Conservation (phyloP, 2,888 invertebrate genomes). For the Drosophila niveifrons region DNA sequence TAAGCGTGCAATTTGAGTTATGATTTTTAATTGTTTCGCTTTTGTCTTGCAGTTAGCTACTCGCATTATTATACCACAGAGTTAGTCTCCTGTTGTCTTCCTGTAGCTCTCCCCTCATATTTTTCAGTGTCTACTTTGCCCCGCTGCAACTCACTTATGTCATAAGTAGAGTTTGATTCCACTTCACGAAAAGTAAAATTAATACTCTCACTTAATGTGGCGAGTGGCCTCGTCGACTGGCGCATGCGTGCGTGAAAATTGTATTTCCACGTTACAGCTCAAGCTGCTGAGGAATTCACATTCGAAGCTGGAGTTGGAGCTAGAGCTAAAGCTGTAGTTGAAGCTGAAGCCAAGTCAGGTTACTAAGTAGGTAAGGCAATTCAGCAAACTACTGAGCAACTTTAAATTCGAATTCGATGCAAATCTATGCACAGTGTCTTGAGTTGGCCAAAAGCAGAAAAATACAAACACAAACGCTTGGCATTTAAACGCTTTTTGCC, state of each 20-base stretch:
- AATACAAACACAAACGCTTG: conserved; percentile 44
- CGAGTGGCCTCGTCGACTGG: conserved; percentile 41
- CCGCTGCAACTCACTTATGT: conserved; percentile 45
- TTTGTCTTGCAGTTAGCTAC: conserved; percentile 37
- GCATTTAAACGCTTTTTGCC: conserved; percentile 63
- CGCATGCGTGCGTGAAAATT: conserved; percentile 80
- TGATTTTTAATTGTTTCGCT: conserved; percentile 59
- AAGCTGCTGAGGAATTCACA: too few relatives aligned
- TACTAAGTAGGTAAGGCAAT: conserved; percentile 44
- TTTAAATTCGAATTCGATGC: conserved; percentile 23
- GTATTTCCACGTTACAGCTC: conserved; percentile 62
- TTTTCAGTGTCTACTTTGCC: not conserved
- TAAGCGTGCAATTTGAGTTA: conserved; percentile 56
- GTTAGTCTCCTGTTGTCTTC: conserved; percentile 9
- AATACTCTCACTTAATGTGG: conserved; percentile 71
- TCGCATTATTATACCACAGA: conserved; percentile 33
- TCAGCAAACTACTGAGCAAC: conserved; percentile 20
- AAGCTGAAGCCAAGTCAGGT: not conserved
- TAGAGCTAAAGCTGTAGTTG: not conserved
- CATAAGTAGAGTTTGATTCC: conserved; percentile 50
- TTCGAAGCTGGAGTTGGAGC: not conserved
- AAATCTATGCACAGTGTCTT: conserved; percentile 39
- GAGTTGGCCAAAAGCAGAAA: conserved; percentile 46
- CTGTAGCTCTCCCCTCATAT: not conserved
- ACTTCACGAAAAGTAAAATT: conserved; percentile 69